These are phyloP conservation scores for Pseudanteris insignis DNA, from an alignment of 2,888 invertebrate species.

Conservation along the genomic window DNA sequence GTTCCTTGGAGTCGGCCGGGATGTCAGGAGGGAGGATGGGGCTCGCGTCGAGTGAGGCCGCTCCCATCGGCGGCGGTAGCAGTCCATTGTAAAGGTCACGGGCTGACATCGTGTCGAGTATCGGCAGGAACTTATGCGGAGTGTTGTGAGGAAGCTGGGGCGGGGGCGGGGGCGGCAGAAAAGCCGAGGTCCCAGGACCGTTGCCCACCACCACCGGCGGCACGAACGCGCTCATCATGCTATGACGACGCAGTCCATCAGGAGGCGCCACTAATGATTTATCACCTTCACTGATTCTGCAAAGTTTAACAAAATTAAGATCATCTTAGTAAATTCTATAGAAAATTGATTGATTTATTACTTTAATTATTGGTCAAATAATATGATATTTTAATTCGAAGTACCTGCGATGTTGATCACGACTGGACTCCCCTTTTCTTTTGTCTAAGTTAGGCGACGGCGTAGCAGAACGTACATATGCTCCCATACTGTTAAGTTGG, in stretches of 20 bases:
- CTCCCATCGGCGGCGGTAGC: conserved; percentile 60
- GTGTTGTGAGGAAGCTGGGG: conserved; percentile 56
- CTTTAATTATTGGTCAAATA: too few species aligned
- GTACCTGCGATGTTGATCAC: conserved; percentile 32
- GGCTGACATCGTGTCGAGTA: conserved; percentile 67
- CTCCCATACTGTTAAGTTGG: conserved; percentile 52
- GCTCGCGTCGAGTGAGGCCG: conserved; percentile 54
- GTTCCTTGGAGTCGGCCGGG: conserved; percentile 69
- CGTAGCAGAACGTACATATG: conserved; percentile 48
- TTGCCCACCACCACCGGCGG: conserved; percentile 50
- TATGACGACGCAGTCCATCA: conserved; percentile 52
- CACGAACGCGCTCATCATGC: conserved; percentile 56
- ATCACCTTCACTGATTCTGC: conserved; percentile 58
- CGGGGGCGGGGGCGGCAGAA: conserved; percentile 52
- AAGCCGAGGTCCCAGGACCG: conserved; percentile 23
- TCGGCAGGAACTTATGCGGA: conserved; percentile 65
- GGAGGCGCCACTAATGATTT: conserved; percentile 48
- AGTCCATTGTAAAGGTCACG: conserved; percentile 67
- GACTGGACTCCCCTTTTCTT: conserved; percentile 51
- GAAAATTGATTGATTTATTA: too few species aligned
- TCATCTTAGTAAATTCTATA: background rate
- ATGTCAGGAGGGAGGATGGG: conserved; percentile 66
- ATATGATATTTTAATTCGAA: conserved; percentile 1
- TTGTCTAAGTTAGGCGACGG: conserved; percentile 53
- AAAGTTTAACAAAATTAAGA: background rate